Conservation (phyloP, 2,797 vertebrate genomes). For the Spinus olivaceus region DNA sequence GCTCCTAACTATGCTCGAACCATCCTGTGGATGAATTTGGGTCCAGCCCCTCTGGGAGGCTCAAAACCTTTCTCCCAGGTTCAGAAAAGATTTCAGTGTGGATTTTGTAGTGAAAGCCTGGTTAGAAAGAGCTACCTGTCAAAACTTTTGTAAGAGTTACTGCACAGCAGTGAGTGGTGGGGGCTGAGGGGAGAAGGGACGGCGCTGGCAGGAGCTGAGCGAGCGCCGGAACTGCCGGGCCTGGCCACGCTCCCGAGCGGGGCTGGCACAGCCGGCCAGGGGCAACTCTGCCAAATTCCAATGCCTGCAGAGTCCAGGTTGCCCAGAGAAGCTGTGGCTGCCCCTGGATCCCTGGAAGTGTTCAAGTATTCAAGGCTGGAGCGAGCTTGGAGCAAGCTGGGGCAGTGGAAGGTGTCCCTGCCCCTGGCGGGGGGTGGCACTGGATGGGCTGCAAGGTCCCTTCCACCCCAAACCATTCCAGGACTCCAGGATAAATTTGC, state of each 20-base stretch:
- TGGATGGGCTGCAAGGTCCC: neutral
- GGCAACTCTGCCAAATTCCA: neutral
- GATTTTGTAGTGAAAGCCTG: neutral
- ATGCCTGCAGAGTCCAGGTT: neutral
- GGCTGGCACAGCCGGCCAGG: neutral
- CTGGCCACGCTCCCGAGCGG: neutral
- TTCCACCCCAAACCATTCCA: neutral
- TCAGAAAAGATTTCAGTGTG: neutral
- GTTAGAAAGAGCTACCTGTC: neutral
- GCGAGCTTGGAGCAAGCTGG: accelerated
- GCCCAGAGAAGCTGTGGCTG: neutral
- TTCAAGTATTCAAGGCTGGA: neutral
- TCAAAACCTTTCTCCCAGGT: neutral
- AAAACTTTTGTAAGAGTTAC: neutral
- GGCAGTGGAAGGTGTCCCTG: neutral
- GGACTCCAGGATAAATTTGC: neutral
- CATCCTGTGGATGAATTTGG: neutral
- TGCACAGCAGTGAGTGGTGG: neutral
- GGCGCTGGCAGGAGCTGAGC: neutral
- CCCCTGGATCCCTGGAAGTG: neutral
- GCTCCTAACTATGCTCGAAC: neutral
- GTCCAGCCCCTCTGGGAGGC: neutral
- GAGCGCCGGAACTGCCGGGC: neutral
- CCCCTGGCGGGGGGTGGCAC: neutral
- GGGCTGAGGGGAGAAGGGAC: neutral